Conservation (phyloP, 2,888 invertebrate species). For the Aethes cnicana region DNA sequence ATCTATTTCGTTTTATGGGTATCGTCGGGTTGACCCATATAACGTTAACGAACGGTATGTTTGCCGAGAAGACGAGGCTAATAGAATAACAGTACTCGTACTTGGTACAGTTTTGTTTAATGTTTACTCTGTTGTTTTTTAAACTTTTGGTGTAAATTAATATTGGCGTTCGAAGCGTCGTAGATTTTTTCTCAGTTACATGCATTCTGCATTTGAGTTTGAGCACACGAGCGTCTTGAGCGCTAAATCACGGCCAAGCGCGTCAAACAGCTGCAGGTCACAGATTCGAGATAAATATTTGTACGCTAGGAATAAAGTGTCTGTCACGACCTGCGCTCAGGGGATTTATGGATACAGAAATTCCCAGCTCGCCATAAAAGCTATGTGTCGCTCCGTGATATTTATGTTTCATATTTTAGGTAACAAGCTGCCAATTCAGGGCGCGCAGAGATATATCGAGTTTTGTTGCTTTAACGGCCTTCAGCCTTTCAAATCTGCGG, state of each 20-base stretch:
- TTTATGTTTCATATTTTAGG: conserved; percentile 27
- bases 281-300: conserved; percentile 27
- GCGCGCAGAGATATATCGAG: conserved; percentile 12
- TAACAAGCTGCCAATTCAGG: conserved; percentile 23
- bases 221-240: too few relatives aligned
- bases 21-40: conserved; percentile 22
- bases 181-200: too few relatives aligned
- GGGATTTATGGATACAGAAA: conserved; percentile 28
- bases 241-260: too few relatives aligned
- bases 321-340: conserved; percentile 22
- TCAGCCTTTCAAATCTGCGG: too few relatives aligned
- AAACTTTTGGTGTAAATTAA: too few relatives aligned
- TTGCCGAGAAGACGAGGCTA: conserved; percentile 12
- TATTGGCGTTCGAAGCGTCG: too few relatives aligned
- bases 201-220: too few relatives aligned
- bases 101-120: too few relatives aligned
- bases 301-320: conserved; percentile 31
- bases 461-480: conserved; percentile 3
- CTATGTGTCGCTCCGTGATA: conserved; percentile 18
- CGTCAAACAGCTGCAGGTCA: neutral
- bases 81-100: conserved; percentile 12
- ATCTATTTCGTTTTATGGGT: conserved; percentile 9
- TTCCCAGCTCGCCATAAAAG: conserved; percentile 19
- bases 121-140: neutral
- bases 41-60: conserved; percentile 18